Evolutionary conservation across 2,888 invertebrate species (phyloP).

Genomic region (Netelia melanura): DNA sequence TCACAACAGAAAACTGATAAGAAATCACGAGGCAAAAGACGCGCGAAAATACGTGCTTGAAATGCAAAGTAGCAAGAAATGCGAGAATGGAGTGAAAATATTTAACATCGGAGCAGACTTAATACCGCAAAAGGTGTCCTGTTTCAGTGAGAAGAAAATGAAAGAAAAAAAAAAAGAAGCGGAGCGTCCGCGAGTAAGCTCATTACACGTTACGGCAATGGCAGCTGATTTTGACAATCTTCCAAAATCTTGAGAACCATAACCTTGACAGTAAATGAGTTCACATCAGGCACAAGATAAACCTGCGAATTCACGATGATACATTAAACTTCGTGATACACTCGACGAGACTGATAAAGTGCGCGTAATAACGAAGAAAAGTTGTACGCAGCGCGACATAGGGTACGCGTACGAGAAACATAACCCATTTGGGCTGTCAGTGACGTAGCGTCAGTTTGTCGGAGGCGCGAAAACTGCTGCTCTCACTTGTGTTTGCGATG

Average conservation of each 20-base stretch:
- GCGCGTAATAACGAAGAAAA: constrained; percentile 45
- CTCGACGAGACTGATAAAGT: not conserved
- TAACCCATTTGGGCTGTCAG: constrained; percentile 75
- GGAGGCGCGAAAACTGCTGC: constrained; percentile 78
- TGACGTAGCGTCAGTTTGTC: constrained; percentile 74
- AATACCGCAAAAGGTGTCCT: not conserved
- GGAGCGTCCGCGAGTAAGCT: constrained; percentile 12
- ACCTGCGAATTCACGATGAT: constrained; percentile 4
- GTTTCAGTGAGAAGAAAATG: not conserved
- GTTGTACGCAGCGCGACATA: constrained; percentile 67
- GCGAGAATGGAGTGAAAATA: not conserved
- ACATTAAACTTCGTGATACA: not conserved
- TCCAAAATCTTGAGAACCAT: constrained; percentile 69
- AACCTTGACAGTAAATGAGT: constrained; percentile 73
- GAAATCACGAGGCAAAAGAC: constrained; percentile 48
- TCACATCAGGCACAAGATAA: constrained; percentile 8
- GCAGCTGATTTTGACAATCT: constrained; percentile 84
- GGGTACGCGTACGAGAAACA: constrained; percentile 72
- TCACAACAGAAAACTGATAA: not conserved
- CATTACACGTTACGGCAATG: constrained; percentile 75
- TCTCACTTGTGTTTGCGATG: constrained; percentile 43
- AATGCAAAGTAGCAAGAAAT: not conserved
- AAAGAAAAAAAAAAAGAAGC: constrained; percentile 28
- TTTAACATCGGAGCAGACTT: not conserved
- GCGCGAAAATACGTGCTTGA: constrained; percentile 52